Evolutionary conservation across 2,888 invertebrate species (phyloP).

Genomic region (Frankliniella fusca): DNA sequence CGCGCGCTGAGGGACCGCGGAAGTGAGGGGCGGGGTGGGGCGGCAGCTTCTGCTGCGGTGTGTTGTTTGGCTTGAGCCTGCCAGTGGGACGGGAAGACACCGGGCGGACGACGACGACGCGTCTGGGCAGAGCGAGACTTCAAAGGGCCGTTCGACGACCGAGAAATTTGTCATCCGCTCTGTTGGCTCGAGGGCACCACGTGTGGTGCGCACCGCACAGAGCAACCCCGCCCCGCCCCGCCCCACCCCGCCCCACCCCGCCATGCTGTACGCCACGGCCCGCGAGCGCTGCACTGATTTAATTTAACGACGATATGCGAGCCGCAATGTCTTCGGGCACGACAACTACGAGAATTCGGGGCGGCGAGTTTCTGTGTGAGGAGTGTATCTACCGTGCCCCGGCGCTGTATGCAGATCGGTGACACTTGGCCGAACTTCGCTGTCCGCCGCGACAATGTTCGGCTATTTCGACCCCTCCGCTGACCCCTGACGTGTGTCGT

Average conservation of each 20-base stretch:
- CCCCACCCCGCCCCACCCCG: background rate
- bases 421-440: background rate
- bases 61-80: background rate
- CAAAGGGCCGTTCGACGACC: constrained; percentile 17
- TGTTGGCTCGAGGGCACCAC: background rate
- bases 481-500: background rate
- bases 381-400: too few relatives aligned
- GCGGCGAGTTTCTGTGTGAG: background rate
- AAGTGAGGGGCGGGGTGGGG: background rate
- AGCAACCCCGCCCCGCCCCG: background rate
- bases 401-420: background rate
- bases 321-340: background rate
- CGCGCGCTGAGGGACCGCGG: background rate
- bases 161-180: constrained; percentile 15
- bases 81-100: background rate
- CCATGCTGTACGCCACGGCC: background rate
- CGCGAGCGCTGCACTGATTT: background rate
- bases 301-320: background rate
- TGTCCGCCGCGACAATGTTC: background rate
- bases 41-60: background rate
- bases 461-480: background rate
- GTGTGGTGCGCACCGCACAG: background rate
- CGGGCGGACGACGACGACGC: background rate
- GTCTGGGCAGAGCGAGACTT: background rate
- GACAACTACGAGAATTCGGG: too few relatives aligned